A percentile compares a stretch with the other conserved stretches of the same genome.
These are phyloP conservation scores for Aurelia aurita complex sp. Pacific DNA, from an alignment of 30 jellyfish, hydroid and myxozoan genomes.

Conservation along the genomic window DNA sequence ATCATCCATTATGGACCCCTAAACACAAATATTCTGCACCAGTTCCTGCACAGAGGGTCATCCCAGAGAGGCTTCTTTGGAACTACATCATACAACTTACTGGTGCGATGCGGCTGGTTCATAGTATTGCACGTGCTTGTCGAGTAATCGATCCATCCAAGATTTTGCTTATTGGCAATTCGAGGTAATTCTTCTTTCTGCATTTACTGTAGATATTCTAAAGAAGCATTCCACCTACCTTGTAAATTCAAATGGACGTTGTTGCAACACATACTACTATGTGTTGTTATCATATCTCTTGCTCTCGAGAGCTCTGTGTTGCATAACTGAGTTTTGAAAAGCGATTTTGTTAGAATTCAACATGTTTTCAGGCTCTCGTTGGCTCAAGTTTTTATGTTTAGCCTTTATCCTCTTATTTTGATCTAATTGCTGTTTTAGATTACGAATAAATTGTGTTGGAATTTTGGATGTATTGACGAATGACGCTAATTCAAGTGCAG, in stretches of 20 bases:
- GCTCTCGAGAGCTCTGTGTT: too few species aligned
- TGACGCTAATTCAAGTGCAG: slow-evolving; percentile 60
- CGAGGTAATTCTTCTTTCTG: slow-evolving; percentile 47
- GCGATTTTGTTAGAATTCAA: too few species aligned
- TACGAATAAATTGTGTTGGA: slow-evolving; percentile 89
- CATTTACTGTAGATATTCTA: neutral
- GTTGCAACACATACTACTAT: too few species aligned
- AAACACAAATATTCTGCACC: slow-evolving; percentile 53
- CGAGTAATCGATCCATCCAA: slow-evolving; percentile 90
- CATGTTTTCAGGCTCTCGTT: too few species aligned
- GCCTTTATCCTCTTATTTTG: neutral
- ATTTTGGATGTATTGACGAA: slow-evolving; percentile 82
- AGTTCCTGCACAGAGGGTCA: slow-evolving; percentile 73
- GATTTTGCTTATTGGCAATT: slow-evolving; percentile 84
- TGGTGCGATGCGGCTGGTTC: slow-evolving; percentile 87
- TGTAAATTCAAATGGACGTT: too few species aligned
- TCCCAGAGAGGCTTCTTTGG: slow-evolving; percentile 95
- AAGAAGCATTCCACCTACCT: neutral
- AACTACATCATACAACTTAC: slow-evolving; percentile 91
- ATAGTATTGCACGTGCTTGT: slow-evolving; percentile 84
- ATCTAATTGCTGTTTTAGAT: slow-evolving; percentile 33
- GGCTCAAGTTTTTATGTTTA: too few species aligned
- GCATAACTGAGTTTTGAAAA: too few species aligned
- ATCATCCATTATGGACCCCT: slow-evolving; percentile 61
- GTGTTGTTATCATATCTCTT: too few species aligned